phyloP scores from a whole-genome alignment of 2,797 vertebrate genomes.

The Argya squamiceps region DNA sequence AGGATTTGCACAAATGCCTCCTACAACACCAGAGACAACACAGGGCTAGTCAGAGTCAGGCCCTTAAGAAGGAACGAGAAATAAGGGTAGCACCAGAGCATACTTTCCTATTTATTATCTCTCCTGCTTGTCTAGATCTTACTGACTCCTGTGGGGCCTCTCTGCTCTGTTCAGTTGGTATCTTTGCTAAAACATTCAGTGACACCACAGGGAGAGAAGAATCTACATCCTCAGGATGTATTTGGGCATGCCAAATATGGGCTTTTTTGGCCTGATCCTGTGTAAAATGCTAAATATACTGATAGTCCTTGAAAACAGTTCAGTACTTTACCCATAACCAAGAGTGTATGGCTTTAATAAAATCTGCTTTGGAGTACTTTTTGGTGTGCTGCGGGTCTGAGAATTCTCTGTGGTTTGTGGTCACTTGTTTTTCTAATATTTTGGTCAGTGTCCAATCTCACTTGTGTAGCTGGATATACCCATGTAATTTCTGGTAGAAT shows the following conservation, averaged over 20 bases:
- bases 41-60: fast-evolving
- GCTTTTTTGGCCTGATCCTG: neutral
- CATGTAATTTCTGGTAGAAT: conserved; percentile 67
- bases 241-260: neutral
- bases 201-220: neutral
- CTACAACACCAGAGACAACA: neutral
- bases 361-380: conserved; percentile 57
- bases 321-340: conserved; percentile 40
- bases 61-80: neutral
- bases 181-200: neutral
- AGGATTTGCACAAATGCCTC: neutral
- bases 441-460: conserved; percentile 66
- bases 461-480: conserved; percentile 62
- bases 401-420: conserved; percentile 73
- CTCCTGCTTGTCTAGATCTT: neutral
- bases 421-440: conserved; percentile 71
- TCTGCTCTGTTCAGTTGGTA: neutral
- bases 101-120: neutral
- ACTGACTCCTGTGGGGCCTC: neutral
- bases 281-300: neutral
- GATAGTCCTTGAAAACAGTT: conserved; percentile 47
- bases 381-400: conserved; percentile 51
- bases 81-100: neutral
- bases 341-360: conserved; percentile 60
- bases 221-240: neutral